Evolutionary conservation across 2,797 vertebrate species (phyloP).

Genomic region (Diceros bicornis): DNA sequence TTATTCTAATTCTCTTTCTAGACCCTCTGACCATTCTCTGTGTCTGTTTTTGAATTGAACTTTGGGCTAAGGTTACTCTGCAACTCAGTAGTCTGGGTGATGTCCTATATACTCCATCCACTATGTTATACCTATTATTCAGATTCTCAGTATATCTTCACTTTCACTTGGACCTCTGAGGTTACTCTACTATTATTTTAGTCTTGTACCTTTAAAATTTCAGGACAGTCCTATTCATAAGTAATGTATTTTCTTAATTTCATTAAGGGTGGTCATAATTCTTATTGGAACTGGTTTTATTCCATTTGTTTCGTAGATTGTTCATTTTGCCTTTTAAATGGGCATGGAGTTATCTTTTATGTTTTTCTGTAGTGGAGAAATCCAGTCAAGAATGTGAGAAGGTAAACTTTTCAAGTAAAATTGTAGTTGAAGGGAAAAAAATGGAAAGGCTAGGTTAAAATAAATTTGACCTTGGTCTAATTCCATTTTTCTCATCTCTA

Average conservation of each 20-base stretch:
- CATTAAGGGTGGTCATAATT: neutral
- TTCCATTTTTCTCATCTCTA: neutral
- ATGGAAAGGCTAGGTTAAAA: neutral
- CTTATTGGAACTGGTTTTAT: neutral
- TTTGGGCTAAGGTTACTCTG: neutral
- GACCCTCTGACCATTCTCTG: neutral
- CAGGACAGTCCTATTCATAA: neutral
- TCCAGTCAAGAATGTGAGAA: neutral
- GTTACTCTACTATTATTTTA: neutral
- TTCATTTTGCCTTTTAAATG: neutral
- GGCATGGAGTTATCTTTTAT: neutral
- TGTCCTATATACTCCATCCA: neutral
- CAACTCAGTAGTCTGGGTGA: neutral
- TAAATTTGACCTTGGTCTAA: neutral
- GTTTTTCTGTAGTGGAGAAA: constrained; percentile 12
- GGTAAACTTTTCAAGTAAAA: constrained; percentile 9
- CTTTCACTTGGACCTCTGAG: neutral
- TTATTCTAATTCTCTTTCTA: neutral
- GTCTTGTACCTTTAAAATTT: constrained; percentile 39
- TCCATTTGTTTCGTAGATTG: neutral
- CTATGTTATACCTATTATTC: neutral
- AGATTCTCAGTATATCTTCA: neutral
- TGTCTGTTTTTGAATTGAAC: neutral
- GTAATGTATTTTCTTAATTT: constrained; percentile 31
- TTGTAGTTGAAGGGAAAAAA: neutral